Evolutionary conservation across 1,140 invertebrate genomes (phyloP).

Genomic region (Drosophila kurseongensis): DNA sequence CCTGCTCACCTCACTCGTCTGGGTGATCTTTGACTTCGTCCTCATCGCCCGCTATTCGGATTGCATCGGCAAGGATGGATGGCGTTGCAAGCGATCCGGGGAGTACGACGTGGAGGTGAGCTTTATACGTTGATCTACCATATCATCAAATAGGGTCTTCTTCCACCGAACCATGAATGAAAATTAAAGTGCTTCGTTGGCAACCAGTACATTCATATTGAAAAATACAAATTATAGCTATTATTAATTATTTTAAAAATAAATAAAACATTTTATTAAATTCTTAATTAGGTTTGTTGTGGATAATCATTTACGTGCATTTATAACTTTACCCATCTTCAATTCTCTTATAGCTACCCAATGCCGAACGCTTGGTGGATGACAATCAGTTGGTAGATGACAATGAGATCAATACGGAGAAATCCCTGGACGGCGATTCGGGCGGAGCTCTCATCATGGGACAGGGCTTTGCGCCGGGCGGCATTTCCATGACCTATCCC

Average conservation of each 20-base stretch:
- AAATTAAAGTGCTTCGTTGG: too few relatives aligned
- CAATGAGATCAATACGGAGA: slow-evolving; percentile 84
- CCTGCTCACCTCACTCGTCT: slow-evolving; percentile 96
- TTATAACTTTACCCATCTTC: too few relatives aligned
- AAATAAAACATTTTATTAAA: too few relatives aligned
- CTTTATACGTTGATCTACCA: too few relatives aligned
- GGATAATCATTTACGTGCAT: too few relatives aligned
- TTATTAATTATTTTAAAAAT: too few relatives aligned
- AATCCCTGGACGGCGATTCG: slow-evolving; percentile 73
- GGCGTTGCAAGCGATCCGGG: slow-evolving; percentile 87
- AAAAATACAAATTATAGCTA: too few relatives aligned
- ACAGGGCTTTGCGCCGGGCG: slow-evolving; percentile 70
- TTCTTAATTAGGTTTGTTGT: too few relatives aligned
- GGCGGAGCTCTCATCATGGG: slow-evolving; percentile 56
- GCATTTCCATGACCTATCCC: slow-evolving; percentile 82
- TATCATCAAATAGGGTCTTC: too few relatives aligned
- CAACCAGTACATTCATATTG: too few relatives aligned
- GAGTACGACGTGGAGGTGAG: slow-evolving; percentile 85
- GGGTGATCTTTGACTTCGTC: slow-evolving; percentile 96
- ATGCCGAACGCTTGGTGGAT: slow-evolving; percentile 73
- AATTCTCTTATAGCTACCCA: slow-evolving; percentile 52
- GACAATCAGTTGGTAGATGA: slow-evolving; percentile 83
- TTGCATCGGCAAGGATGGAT: slow-evolving; percentile 90
- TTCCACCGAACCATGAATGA: too few relatives aligned
- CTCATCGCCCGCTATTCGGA: slow-evolving; percentile 97